phyloP scores from a whole-genome alignment of 2,888 invertebrate genomes.

The Apotomis capreana region DNA sequence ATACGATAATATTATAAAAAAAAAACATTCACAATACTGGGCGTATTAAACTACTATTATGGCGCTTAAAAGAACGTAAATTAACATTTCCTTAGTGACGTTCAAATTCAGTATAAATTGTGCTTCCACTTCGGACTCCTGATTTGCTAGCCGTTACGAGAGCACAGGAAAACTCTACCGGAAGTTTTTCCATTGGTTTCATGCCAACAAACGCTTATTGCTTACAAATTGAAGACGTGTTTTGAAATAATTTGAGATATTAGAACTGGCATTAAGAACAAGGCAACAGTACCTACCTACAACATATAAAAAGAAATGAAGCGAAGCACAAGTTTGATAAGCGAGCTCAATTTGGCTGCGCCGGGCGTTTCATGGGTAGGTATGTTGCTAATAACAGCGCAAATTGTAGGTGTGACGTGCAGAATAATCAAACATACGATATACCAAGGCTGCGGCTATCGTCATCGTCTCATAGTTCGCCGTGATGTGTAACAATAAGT shows the following conservation, averaged over 20 bases:
- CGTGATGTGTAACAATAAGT: slow-evolving; percentile 74
- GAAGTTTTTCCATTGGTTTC: too few species aligned
- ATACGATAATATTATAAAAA: too few species aligned
- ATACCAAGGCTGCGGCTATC: slow-evolving; percentile 71
- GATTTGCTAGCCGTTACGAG: too few species aligned
- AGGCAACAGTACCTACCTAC: neutral
- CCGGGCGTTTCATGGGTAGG: slow-evolving; percentile 15
- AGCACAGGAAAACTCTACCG: too few species aligned
- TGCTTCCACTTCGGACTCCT: too few species aligned
- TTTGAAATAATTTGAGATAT: neutral
- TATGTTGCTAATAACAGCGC: slow-evolving; percentile 52
- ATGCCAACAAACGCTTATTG: too few species aligned
- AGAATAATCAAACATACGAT: slow-evolving; percentile 74
- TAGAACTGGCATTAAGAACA: neutral
- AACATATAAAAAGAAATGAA: neutral
- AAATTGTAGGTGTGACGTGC: slow-evolving; percentile 70
- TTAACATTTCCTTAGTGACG: too few species aligned
- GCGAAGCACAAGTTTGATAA: slow-evolving; percentile 12
- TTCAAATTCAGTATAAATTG: too few species aligned
- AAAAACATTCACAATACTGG: too few species aligned
- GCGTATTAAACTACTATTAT: too few species aligned
- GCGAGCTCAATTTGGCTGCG: slow-evolving; percentile 16
- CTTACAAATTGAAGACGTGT: too few species aligned
- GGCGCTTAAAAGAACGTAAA: too few species aligned
- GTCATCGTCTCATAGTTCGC: slow-evolving; percentile 68